Percentiles rank a stretch among this genome's conserved stretches.
Conservation (phyloP, 2,888 invertebrate species). For the Hermodice carunculata region DNA sequence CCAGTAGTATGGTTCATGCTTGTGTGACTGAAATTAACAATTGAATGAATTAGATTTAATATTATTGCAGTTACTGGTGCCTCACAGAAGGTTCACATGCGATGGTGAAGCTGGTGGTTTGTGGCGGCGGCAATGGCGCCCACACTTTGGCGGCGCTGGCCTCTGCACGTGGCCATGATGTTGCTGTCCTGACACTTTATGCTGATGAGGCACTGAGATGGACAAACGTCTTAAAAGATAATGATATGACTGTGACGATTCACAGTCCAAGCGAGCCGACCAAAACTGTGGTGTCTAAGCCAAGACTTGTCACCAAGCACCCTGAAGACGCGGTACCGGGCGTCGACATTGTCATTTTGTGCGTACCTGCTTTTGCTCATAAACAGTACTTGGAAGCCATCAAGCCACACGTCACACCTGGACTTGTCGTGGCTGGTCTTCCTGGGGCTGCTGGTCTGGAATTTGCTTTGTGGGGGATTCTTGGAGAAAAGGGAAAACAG, state of each 20-base stretch:
- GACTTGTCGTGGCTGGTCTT: slow-evolving; percentile 51
- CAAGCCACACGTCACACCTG: slow-evolving; percentile 44
- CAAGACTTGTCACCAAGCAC: slow-evolving; percentile 43
- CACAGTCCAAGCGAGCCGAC: slow-evolving; percentile 9
- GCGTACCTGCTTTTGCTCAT: slow-evolving; percentile 59
- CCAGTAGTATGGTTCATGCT: too few relatives aligned
- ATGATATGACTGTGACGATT: slow-evolving; percentile 7
- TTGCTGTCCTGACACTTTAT: slow-evolving; percentile 49
- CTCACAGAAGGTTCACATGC: too few relatives aligned
- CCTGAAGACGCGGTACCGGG: slow-evolving; percentile 44
- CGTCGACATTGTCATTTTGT: slow-evolving; percentile 49
- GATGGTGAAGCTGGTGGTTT: slow-evolving; percentile 34
- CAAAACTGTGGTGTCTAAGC: slow-evolving; percentile 13
- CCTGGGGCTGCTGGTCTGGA: slow-evolving; percentile 57
- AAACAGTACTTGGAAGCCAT: slow-evolving; percentile 50
- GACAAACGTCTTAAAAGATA: slow-evolving; percentile 12
- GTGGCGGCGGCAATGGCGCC: slow-evolving; percentile 60
- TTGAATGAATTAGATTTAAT: too few relatives aligned
- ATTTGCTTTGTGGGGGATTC: slow-evolving; percentile 48
- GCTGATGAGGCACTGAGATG: slow-evolving; percentile 52
- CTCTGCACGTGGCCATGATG: slow-evolving; percentile 43
- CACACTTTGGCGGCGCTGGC: slow-evolving; percentile 52
- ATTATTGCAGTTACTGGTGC: too few relatives aligned
- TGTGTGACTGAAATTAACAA: too few relatives aligned
- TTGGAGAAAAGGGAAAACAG: slow-evolving; percentile 31